A percentile compares a stretch with the other conserved stretches of the same genome.
Evolutionary conservation across 2,888 invertebrate species (phyloP).

Genomic region (Lobophora halterata): DNA sequence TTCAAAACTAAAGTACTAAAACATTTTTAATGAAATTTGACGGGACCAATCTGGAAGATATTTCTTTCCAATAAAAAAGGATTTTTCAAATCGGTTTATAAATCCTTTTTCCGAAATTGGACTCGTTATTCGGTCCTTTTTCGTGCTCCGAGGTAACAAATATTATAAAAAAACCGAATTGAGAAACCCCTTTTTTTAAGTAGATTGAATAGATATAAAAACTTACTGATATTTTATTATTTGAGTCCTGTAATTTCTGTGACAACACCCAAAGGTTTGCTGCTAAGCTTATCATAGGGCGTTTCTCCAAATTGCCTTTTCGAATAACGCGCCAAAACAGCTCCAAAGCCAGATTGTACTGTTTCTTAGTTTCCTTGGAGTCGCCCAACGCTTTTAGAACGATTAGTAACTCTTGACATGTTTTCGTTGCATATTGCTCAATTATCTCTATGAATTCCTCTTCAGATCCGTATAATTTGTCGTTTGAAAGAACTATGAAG

Average conservation of each 20-base stretch:
- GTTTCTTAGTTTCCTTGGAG: conserved; percentile 83
- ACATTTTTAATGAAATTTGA: no score
- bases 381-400: conserved; percentile 86
- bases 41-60: no score
- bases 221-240: conserved; percentile 59
- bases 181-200: no score
- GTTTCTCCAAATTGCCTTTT: conserved; percentile 82
- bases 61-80: no score
- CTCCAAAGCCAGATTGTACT: conserved; percentile 87
- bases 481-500: conserved; percentile 92
- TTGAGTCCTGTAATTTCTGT: conserved; percentile 78
- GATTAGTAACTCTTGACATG: conserved; percentile 88
- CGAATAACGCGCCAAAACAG: conserved; percentile 84
- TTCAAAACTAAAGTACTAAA: no score
- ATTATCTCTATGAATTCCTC: conserved; percentile 91
- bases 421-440: conserved; percentile 86
- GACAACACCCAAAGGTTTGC: conserved; percentile 91
- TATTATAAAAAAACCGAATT: no score
- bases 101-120: no score
- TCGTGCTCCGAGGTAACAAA: no score
- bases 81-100: no score
- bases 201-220: background rate
- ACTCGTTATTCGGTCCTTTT: no score
- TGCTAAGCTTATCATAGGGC: conserved; percentile 84
- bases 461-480: conserved; percentile 94